These are phyloP conservation scores for Hestina assimilis DNA, from an alignment of 1,140 invertebrate genomes.

Conservation along the genomic window DNA sequence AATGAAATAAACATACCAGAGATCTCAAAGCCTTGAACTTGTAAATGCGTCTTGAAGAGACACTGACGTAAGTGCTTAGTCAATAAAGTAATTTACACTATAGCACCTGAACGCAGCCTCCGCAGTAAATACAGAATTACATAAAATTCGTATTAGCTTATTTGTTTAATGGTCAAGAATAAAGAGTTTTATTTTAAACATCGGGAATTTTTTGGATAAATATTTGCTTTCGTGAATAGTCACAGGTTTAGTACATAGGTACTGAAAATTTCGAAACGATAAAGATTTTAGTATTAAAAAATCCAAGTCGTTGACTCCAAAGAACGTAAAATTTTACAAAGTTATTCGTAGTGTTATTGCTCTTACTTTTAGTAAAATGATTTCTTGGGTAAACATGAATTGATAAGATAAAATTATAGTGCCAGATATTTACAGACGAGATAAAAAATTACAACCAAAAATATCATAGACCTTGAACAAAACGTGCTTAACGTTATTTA, in stretches of 20 bases:
- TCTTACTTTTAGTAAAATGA: too few species aligned
- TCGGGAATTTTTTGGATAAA: neutral
- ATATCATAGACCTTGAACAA: neutral
- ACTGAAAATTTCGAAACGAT: too few species aligned
- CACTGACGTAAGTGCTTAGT: constrained; percentile 61
- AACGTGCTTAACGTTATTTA: neutral
- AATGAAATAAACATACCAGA: constrained; percentile 24
- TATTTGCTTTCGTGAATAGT: neutral
- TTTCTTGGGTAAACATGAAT: neutral
- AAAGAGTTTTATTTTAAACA: neutral
- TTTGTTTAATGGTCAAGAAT: neutral
- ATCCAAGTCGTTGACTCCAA: too few species aligned
- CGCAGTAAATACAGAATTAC: constrained; percentile 19
- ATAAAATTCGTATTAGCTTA: neutral
- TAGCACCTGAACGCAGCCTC: constrained; percentile 40
- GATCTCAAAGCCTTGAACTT: constrained; percentile 62
- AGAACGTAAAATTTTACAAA: neutral
- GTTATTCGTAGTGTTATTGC: neutral
- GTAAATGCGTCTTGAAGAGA: constrained; percentile 37
- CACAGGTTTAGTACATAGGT: too few species aligned
- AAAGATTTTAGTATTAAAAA: too few species aligned
- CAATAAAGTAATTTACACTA: constrained; percentile 57
- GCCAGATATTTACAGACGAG: neutral
- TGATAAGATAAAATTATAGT: neutral
- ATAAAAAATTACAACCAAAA: neutral